Percentiles rank a stretch among this genome's conserved stretches.
These are phyloP conservation scores for Burhinus bistriatus DNA, from an alignment of 2,113 vertebrate genomes.

Conservation along the genomic window DNA sequence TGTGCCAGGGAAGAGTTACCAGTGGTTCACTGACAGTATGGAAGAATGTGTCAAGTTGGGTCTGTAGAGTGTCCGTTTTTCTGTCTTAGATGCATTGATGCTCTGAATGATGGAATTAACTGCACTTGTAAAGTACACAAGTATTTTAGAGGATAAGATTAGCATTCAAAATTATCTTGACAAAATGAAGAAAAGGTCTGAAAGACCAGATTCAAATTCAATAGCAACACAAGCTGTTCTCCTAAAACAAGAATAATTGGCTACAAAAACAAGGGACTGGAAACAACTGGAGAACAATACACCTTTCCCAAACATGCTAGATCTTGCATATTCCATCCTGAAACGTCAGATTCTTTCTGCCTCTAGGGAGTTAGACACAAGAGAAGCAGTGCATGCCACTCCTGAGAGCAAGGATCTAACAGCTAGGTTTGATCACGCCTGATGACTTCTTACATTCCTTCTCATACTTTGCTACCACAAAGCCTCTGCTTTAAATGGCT, in stretches of 20 bases:
- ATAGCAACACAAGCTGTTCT: background rate
- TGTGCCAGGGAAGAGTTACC: background rate
- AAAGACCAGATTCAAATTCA: background rate
- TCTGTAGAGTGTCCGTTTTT: background rate
- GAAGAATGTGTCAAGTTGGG: background rate
- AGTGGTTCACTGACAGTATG: background rate
- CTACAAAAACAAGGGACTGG: background rate
- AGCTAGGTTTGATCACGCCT: background rate
- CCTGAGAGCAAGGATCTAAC: background rate
- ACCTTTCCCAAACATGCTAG: background rate
- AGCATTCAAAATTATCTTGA: background rate
- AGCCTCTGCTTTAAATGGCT: background rate
- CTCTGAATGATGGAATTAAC: background rate
- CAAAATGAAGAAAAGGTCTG: background rate
- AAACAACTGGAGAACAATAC: background rate
- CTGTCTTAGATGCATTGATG: background rate
- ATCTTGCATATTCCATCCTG: background rate
- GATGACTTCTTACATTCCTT: background rate
- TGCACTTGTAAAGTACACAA: background rate
- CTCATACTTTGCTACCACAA: background rate
- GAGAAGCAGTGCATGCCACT: background rate
- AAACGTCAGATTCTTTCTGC: background rate
- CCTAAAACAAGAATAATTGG: background rate
- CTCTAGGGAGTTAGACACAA: background rate
- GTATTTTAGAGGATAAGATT: background rate